Percentiles rank a stretch among this genome's conserved stretches.
Conservation (phyloP, 2,113 vertebrate species). For the Pteropus alecto region DNA sequence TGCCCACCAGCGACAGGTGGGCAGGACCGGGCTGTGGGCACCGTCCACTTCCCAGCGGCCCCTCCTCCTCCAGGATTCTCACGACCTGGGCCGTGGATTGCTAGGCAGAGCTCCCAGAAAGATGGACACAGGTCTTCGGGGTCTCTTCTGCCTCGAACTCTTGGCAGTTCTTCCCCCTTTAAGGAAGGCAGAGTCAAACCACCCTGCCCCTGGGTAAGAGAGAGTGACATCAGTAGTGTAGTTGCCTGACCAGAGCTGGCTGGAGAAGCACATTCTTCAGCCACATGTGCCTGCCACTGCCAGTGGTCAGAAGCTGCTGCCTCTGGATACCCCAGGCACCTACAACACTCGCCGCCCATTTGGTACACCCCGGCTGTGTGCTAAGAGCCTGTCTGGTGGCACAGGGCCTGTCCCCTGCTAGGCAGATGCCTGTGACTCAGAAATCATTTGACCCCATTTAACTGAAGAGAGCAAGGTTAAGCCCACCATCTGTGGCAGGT, state of each 20-base stretch:
- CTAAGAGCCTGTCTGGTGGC: background rate
- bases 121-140: background rate
- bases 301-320: background rate
- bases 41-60: background rate
- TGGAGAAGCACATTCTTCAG: background rate
- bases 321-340: background rate
- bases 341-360: background rate
- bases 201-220: background rate
- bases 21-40: background rate
- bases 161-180: background rate
- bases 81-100: background rate
- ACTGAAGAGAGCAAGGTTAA: background rate
- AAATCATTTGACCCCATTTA: slow-evolving; percentile 41
- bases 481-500: background rate
- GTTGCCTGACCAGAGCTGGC: background rate
- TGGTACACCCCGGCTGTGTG: background rate
- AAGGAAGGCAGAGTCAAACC: background rate
- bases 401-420: background rate
- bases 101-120: background rate
- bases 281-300: background rate
- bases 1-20: background rate
- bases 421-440: background rate
- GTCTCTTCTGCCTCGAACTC: background rate
- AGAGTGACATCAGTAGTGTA: rapidly evolving
- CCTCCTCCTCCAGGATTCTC: background rate